phyloP scores from a whole-genome alignment of 2,888 invertebrate genomes.

The Megaustenia siamemsis region DNA sequence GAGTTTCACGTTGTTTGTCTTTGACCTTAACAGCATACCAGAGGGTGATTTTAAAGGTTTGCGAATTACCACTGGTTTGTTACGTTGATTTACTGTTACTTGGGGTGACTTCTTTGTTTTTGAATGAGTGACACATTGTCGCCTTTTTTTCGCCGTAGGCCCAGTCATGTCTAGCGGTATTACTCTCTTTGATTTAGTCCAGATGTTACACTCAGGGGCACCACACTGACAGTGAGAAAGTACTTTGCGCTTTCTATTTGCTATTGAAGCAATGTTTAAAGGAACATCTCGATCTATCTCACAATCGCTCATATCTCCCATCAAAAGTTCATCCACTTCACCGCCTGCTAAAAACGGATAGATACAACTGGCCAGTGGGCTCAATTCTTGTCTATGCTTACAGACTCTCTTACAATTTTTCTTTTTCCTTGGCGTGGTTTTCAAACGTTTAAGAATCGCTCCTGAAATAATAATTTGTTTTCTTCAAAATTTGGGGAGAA shows the following conservation, averaged over 20 bases:
- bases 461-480: constrained; percentile 36
- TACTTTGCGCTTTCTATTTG: background rate
- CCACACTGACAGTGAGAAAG: background rate
- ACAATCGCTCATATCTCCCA: background rate
- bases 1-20: background rate
- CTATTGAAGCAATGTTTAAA: background rate
- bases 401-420: background rate
- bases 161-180: background rate
- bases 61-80: background rate
- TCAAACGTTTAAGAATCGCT: constrained; percentile 33
- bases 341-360: constrained; percentile 2
- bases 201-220: background rate
- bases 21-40: constrained; percentile 34
- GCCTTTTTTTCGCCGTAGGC: background rate
- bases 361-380: background rate
- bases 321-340: constrained; percentile 17
- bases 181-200: background rate
- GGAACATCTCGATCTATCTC: background rate
- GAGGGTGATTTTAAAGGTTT: background rate
- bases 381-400: background rate
- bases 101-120: background rate
- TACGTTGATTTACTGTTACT: background rate
- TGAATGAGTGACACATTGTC: background rate
- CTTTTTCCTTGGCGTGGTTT: background rate
- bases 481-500: background rate